Evolutionary conservation across 2,888 invertebrate species (phyloP).

Genomic region (Cryptops parisi): DNA sequence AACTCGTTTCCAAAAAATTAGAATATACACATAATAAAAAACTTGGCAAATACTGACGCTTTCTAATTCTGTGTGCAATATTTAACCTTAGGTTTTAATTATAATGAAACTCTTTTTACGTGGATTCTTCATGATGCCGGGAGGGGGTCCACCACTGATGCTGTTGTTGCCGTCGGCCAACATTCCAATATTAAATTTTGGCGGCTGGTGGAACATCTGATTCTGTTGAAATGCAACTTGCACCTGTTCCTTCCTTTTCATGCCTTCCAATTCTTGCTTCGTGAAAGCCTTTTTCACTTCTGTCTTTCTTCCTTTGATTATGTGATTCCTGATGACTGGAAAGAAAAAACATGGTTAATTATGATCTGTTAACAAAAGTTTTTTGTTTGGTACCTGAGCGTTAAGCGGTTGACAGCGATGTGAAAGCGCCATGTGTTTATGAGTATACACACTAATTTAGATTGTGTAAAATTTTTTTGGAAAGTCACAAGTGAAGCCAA

Average conservation of each 20-base stretch:
- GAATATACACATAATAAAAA: neutral
- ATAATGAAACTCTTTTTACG: neutral
- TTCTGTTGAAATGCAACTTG: no score
- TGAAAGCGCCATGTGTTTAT: no score
- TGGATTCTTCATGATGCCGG: neutral
- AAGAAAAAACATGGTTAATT: slow-evolving; percentile 21
- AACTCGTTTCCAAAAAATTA: no score
- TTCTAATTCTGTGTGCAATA: neutral
- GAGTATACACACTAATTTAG: neutral
- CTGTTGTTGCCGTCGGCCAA: neutral
- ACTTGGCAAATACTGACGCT: neutral
- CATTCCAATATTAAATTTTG: neutral
- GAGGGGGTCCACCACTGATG: neutral
- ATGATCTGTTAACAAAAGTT: no score
- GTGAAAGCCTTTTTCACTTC: slow-evolving; percentile 88
- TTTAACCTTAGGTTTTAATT: neutral
- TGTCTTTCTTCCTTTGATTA: slow-evolving; percentile 63
- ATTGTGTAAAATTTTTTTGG: no score
- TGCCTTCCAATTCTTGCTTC: slow-evolving; percentile 65
- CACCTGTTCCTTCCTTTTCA: slow-evolving; percentile 26
- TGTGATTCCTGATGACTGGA: slow-evolving; percentile 61
- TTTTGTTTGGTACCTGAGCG: neutral
- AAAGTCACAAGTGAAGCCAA: no score
- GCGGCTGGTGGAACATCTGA: no score
- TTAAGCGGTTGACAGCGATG: no score